A percentile compares a stretch with the other conserved stretches of the same genome.
These are phyloP conservation scores for Ammospiza maritima DNA, from an alignment of 2,797 vertebrate species.

Conservation along the genomic window DNA sequence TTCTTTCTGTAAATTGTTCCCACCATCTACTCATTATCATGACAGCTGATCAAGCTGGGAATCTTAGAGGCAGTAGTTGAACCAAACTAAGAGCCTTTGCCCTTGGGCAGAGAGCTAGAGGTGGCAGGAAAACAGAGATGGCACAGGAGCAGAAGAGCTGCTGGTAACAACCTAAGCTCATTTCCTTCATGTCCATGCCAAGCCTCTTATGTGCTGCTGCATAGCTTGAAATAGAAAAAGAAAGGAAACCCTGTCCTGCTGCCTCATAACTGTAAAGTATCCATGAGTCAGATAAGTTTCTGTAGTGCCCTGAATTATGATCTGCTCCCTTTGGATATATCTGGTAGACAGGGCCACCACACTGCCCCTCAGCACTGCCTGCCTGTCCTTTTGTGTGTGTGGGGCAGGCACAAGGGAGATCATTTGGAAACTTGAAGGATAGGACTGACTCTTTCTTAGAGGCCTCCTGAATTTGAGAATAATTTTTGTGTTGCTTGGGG, in stretches of 20 bases:
- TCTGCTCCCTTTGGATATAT: background rate
- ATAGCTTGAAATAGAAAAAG: background rate
- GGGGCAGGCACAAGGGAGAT: background rate
- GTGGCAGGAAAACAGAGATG: background rate
- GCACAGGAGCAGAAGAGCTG: background rate
- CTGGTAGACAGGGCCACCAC: too few relatives aligned
- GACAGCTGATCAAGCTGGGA: background rate
- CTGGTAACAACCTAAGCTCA: background rate
- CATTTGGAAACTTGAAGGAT: background rate
- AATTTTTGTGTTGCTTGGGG: background rate
- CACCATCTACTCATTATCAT: background rate
- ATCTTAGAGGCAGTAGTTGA: background rate
- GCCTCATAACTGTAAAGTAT: background rate
- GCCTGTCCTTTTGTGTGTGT: rapidly evolving
- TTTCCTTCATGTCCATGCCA: background rate
- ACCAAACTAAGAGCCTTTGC: background rate
- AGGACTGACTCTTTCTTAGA: background rate
- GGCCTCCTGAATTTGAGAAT: background rate
- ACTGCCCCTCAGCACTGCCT: background rate
- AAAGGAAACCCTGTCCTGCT: background rate
- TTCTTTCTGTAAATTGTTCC: background rate
- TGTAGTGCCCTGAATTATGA: background rate
- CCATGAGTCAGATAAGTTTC: background rate
- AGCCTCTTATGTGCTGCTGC: background rate
- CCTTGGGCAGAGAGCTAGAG: background rate